Evolutionary conservation across 2,797 vertebrate genomes (phyloP), one percentile per base, ranked within the genome.

Genomic region (Mus spretus): DNA sequence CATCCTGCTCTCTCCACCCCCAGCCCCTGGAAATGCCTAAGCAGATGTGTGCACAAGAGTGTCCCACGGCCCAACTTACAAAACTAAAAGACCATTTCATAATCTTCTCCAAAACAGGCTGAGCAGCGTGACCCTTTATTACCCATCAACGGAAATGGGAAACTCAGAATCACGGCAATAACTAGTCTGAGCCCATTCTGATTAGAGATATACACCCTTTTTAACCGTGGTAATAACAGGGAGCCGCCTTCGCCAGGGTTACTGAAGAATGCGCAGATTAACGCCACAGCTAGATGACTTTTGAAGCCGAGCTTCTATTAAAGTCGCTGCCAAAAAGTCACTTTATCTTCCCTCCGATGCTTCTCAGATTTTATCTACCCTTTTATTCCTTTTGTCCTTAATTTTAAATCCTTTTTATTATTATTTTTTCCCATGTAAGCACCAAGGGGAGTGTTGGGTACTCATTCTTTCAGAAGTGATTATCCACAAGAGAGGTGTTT

Each of bases 351-450:
- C 95, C 95, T 97, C 95, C 17, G 61, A 77, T 57, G 44, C 72
- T 93, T 91, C 88, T 97, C 95, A 95, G 61, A 89, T 65, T 91
- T 97, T 97, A 98, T 95, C 55, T 12, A 97, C 95, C 96, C 97
- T 95, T 98, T 98, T 98, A 97, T 97, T 97, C 89, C 67, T 87
- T 94, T 97, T 97, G 93, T 97, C 98, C 95, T 97, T 97, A 97
- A 98, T 98, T 98, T 98, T 98, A 98, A 98, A 87, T 53, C 97
- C 87, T 90, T 98, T 96, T 97, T 98, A 97, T 96, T 97, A 97
- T 96, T 96, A 93, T 97, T 98, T 98, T 95, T 98, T 92, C 98
- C 97, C 78, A 80, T 97, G 97, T 59, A 95, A 95, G 96, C 95
- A 98, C 77, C 96, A 93, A 59, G 96, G 67, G 94, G 88, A 47